phyloP scores from a whole-genome alignment of 1,140 invertebrate species.

The Hylaeus anthracinus region DNA sequence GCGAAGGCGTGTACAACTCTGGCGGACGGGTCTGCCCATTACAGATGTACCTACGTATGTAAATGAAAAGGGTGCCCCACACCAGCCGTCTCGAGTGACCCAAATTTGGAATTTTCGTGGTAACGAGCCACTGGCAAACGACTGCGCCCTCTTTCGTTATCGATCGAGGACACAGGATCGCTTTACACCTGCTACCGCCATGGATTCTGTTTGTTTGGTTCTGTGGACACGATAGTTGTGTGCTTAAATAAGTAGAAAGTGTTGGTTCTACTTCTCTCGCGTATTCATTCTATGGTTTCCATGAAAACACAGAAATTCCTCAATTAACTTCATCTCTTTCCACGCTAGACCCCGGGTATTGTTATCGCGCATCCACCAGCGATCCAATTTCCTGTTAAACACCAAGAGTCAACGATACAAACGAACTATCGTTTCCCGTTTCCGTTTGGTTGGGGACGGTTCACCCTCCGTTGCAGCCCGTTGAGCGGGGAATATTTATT shows the following conservation, averaged over 20 bases:
- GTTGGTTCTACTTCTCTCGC: too few relatives aligned
- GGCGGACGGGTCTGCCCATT: slow-evolving; percentile 40
- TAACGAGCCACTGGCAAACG: slow-evolving; percentile 25
- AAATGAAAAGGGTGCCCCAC: slow-evolving; percentile 41
- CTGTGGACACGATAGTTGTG: too few relatives aligned
- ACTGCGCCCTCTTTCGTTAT: slow-evolving; percentile 33
- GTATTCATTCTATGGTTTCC: too few relatives aligned
- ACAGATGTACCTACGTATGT: slow-evolving; percentile 64
- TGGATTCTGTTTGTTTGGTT: too few relatives aligned
- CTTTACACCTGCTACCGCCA: background rate
- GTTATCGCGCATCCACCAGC: background rate
- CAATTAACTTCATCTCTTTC: too few relatives aligned
- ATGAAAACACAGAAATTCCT: too few relatives aligned
- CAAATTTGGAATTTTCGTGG: slow-evolving; percentile 63
- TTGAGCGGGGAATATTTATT: slow-evolving; percentile 34
- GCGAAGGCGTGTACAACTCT: slow-evolving; percentile 63
- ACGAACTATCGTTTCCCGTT: background rate
- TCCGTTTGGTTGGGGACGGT: background rate
- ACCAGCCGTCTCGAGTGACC: slow-evolving; percentile 36
- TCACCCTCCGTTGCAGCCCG: too few relatives aligned
- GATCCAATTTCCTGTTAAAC: background rate
- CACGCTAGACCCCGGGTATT: background rate
- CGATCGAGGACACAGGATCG: slow-evolving; percentile 28
- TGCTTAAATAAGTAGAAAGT: too few relatives aligned
- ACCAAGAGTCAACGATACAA: background rate